phyloP scores from a whole-genome alignment of 2,888 invertebrate genomes.

The Ichneumoninae sp. region DNA sequence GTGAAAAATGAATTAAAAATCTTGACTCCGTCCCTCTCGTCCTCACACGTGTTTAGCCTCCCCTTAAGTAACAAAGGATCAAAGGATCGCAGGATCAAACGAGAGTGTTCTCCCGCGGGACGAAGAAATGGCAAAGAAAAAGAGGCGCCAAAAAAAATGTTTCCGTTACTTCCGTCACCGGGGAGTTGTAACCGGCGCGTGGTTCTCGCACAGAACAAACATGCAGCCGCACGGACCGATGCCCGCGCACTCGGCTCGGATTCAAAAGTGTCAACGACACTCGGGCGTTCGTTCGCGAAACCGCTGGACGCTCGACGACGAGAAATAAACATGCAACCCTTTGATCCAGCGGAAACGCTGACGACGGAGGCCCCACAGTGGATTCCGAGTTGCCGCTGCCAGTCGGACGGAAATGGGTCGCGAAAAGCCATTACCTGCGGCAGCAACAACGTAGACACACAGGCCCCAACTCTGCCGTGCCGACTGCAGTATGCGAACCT shows the following conservation, averaged over 20 bases:
- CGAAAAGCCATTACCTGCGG: conserved; percentile 58
- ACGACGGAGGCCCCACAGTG: conserved; percentile 39
- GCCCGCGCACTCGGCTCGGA: conserved; percentile 41
- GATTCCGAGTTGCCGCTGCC: conserved; percentile 44
- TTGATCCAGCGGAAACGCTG: conserved; percentile 45
- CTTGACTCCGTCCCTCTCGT: no score
- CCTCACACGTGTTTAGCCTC: no score
- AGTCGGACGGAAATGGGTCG: conserved; percentile 59
- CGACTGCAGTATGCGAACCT: not conserved
- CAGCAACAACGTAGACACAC: conserved; percentile 30
- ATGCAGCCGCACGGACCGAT: conserved; percentile 24
- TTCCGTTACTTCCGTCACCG: not conserved
- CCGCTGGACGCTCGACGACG: conserved; percentile 56
- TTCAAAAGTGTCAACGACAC: conserved; percentile 69
- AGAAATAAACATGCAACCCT: conserved; percentile 37
- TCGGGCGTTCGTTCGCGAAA: conserved; percentile 53
- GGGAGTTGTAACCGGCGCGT: not conserved
- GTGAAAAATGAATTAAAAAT: no score
- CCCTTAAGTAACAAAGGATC: not conserved
- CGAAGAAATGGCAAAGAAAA: not conserved
- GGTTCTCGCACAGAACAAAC: not conserved
- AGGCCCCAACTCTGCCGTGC: not conserved
- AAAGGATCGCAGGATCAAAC: not conserved
- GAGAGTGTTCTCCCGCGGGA: not conserved
- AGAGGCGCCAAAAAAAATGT: not conserved